Base-by-base conservation (phyloP, 1,140 invertebrate genomes). In the Marisa cornuarietis region DNA sequence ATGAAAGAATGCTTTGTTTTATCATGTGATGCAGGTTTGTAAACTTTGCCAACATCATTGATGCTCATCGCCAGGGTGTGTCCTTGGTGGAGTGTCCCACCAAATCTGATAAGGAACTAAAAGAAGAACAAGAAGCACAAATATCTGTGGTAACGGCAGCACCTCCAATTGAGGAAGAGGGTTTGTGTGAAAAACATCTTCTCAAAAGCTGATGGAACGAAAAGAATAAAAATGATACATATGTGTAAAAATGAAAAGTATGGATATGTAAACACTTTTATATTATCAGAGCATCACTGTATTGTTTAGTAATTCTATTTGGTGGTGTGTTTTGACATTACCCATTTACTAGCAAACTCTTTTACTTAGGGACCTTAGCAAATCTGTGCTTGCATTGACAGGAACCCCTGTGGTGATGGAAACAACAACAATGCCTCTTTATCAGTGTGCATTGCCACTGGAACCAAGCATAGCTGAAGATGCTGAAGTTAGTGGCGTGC, bases 41-140 rank as follows among this genome's bases (percentile, higher is more conserved):
- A 49, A 96, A 97, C 88, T 95, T 98, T 90, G 95, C 95, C 13
- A 94, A 94, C 81, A 92, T 88, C 51, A 79, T 82, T 24, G 79
- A 94, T 0, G 93, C 92, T 0, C 93, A 95, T 79, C 93, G 87
- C 90, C 90, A 91, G 51, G 93, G 93, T 78, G 94, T 94, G 65
- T 92, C 93, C 13, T 90, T 97, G 42, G 94, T 94, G 71, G 94
- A 93, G 62, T 97, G 95, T 85, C 88, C 91, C 10, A 83, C 93
- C 54, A 76, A 73, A n/a, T 73, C 71, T 20, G 71, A 73, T 54
- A 16, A 51, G 20, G 71, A 73, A 52, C n/a, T 73, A 20, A n/a
- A 73, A n/a, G 71, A 52, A 20, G 65, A 63, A n/a, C 18, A 24
- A 31, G 65, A 13, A 31, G 65, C 65, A 58, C 54, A 58, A 18